A percentile compares a stretch with the other conserved stretches of the same genome.
phyloP scores from a whole-genome alignment of 2,888 invertebrate genomes.

The Pharmacophagus antenor region DNA sequence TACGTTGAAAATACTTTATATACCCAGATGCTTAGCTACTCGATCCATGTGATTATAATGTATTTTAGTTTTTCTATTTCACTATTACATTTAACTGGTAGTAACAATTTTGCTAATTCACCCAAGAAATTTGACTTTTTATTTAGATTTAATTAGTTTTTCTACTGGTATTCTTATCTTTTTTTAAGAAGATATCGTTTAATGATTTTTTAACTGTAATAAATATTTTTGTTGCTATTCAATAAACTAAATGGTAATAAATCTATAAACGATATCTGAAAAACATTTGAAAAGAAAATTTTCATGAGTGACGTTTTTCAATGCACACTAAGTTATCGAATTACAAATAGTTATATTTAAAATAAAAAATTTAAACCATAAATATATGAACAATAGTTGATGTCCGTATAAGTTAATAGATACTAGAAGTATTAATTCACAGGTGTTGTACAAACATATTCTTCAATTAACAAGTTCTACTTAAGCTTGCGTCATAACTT shows the following conservation, averaged over 20 bases:
- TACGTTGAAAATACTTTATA: constrained; percentile 26
- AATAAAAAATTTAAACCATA: background rate
- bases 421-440: background rate
- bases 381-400: background rate
- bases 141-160: background rate
- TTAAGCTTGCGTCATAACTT: background rate
- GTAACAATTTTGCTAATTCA: background rate
- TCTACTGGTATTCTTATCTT: too few species aligned
- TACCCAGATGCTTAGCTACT: constrained; percentile 10
- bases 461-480: constrained; percentile 5
- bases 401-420: background rate
- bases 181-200: too few species aligned
- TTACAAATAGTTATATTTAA: too few species aligned
- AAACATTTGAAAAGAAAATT: too few species aligned
- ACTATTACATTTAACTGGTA: background rate
- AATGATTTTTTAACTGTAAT: too few species aligned
- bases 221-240: too few species aligned
- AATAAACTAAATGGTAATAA: too few species aligned
- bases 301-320: too few species aligned
- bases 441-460: background rate
- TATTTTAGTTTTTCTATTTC: background rate
- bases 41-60: background rate
- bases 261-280: too few species aligned
- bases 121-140: background rate
- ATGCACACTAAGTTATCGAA: too few species aligned